Evolutionary conservation across 1,140 invertebrate species (phyloP).

Genomic region (Parasteatoda tepidariorum): DNA sequence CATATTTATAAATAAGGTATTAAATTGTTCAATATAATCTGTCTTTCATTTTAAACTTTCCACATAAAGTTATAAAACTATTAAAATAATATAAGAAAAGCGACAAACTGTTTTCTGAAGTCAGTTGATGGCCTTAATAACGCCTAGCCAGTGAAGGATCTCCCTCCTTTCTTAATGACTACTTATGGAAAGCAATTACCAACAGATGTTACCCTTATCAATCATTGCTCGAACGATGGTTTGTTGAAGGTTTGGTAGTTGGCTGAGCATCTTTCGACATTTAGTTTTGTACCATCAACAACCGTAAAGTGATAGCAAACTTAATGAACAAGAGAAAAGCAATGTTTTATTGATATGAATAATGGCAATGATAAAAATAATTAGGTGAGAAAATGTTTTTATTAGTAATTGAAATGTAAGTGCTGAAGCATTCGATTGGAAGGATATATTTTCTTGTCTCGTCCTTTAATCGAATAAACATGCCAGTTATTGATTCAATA

Average conservation of each 20-base stretch:
- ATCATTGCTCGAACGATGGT: background rate
- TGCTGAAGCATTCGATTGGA: too few relatives aligned
- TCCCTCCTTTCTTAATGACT: slow-evolving; percentile 10
- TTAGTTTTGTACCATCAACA: background rate
- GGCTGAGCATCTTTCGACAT: slow-evolving; percentile 3
- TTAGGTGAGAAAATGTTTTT: background rate
- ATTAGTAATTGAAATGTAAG: background rate
- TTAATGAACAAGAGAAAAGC: background rate
- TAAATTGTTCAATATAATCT: too few relatives aligned
- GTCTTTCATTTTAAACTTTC: too few relatives aligned
- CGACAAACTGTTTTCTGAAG: too few relatives aligned
- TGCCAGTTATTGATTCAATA: too few relatives aligned
- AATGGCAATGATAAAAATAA: background rate
- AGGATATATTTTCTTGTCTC: too few relatives aligned
- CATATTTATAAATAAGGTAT: too few relatives aligned
- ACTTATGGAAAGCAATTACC: slow-evolving; percentile 37
- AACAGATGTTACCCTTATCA: slow-evolving; percentile 28
- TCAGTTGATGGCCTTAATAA: slow-evolving; percentile 10
- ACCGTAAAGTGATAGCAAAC: background rate
- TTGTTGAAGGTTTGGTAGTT: background rate
- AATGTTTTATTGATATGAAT: background rate
- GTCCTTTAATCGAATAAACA: too few relatives aligned
- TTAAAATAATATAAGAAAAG: too few relatives aligned
- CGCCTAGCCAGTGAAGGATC: background rate
- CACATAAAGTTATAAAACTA: too few relatives aligned